These are phyloP conservation scores for Meiosimyza platycephala DNA, from an alignment of 2,888 invertebrate genomes.

Conservation along the genomic window DNA sequence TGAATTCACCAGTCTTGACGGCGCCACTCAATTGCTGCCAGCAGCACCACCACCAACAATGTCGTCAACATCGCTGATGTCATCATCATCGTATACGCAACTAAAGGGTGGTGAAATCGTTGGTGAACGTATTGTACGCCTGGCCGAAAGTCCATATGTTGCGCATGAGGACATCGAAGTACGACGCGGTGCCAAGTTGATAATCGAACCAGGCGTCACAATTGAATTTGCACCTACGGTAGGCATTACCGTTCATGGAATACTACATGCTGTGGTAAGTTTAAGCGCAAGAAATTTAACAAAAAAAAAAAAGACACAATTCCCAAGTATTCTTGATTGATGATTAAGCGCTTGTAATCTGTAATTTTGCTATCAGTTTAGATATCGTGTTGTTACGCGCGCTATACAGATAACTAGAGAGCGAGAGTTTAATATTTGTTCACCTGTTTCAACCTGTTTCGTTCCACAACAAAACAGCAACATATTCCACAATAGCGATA, in stretches of 20 bases:
- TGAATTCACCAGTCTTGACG: slow-evolving; percentile 60
- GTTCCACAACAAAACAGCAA: slow-evolving; percentile 34
- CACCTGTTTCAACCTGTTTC: slow-evolving; percentile 24
- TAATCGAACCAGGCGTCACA: slow-evolving; percentile 90
- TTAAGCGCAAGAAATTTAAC: background rate
- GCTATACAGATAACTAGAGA: slow-evolving; percentile 22
- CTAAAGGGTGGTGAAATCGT: slow-evolving; percentile 62
- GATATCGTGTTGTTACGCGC: background rate
- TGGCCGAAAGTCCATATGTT: slow-evolving; percentile 77
- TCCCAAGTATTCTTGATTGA: background rate
- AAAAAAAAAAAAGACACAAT: background rate
- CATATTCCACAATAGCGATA: background rate
- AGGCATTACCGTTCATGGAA: slow-evolving; percentile 92
- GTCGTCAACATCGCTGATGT: slow-evolving; percentile 50
- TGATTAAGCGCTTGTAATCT: slow-evolving; percentile 22
- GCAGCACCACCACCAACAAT: slow-evolving; percentile 39
- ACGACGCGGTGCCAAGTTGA: slow-evolving; percentile 81
- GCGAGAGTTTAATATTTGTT: slow-evolving; percentile 36
- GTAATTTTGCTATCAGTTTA: background rate
- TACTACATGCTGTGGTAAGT: slow-evolving; percentile 89
- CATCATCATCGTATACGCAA: slow-evolving; percentile 57
- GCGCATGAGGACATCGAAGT: slow-evolving; percentile 84
- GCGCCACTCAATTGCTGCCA: slow-evolving; percentile 54
- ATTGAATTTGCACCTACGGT: slow-evolving; percentile 91
- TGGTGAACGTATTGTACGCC: slow-evolving; percentile 61